These are phyloP conservation scores for Anneissia japonica DNA, from an alignment of 35 echinoderm and acorn worm genomes.

Conservation along the genomic window DNA sequence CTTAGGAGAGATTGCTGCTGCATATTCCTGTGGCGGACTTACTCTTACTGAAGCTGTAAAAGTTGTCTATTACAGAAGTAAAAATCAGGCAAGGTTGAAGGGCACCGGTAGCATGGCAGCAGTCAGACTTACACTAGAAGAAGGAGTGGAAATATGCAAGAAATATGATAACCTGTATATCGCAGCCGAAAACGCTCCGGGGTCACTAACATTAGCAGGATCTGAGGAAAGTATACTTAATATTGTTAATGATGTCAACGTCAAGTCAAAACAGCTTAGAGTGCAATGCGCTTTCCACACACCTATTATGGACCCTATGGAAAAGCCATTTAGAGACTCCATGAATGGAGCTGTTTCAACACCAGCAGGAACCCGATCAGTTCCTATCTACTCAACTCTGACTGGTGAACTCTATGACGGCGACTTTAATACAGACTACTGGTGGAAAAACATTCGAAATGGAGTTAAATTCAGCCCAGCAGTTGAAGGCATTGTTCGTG, in stretches of 20 bases:
- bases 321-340: constrained; percentile 54
- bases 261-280: constrained; percentile 51
- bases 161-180: constrained; percentile 61
- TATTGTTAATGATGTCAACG: constrained; percentile 46
- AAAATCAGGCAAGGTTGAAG: constrained; percentile 66
- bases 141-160: constrained; percentile 54
- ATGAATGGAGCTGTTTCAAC: constrained; percentile 65
- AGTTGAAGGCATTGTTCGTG: constrained; percentile 52
- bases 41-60: constrained; percentile 70
- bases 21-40: constrained; percentile 76
- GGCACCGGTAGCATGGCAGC: constrained; percentile 91
- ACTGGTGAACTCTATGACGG: constrained; percentile 65
- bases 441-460: constrained; percentile 89
- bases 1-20: constrained; percentile 88
- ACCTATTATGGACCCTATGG: constrained; percentile 71
- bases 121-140: constrained; percentile 45
- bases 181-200: constrained; percentile 81
- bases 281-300: constrained; percentile 87
- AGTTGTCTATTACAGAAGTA: constrained; percentile 75
- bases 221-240: constrained; percentile 47
- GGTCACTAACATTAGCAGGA: constrained; percentile 66
- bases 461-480: constrained; percentile 69
- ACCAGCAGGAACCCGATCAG: constrained; percentile 13
- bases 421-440: constrained; percentile 75
- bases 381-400: constrained; percentile 70